Base-by-base conservation (phyloP, 2,888 invertebrate genomes). In the Meliscaeva auricollis region DNA sequence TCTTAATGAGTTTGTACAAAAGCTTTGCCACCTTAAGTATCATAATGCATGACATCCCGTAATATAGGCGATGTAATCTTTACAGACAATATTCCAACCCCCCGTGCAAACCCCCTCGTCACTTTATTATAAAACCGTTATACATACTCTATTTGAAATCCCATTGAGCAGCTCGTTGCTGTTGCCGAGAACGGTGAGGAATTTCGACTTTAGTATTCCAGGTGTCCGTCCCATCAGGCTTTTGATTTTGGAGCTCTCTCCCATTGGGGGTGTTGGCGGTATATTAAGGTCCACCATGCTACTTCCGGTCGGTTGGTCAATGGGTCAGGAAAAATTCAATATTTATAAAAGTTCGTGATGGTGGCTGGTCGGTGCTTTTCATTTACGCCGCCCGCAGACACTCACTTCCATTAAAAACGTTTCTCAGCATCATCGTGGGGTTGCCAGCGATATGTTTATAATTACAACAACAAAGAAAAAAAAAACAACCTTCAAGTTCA, bases 161-260 rank as follows among this genome's bases (percentile, higher is more conserved):
- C 92, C 93, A 84, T 92, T 93, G 75, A 93, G 90, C 72, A 93
- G 89, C 88, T 93, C 93, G 83, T 93, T 93, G 87, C 93, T 93
- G 84, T 92, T 93, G 52, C 93, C 93, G 64, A 93, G 89, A 74
- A 93, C 93, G 2, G 93, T 92, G 68, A 93, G 88, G 87, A 93
- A 92, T 87, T 93, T 92, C 30, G 93, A 92, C 87, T 92, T 93
- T 30, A 93, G 89, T 80, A 93, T 91, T 81, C 92, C 92, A 26
- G 93, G 93, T 58, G 91, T 91, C 3, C 91, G 90, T 35, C 92
- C 93, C 92, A 93, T 92, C 68, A 93, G 90, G 78, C 90, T 89
- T 89, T 92, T 92, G 56, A 93, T 91, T 88, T 93, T 92, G 20
- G 92, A 92, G 68, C 91, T 90, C 87, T 92, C 91, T 46, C 91